Evolutionary conservation across 2,113 vertebrate genomes (phyloP), one percentile per base, ranked within the genome.

Genomic region (Coptodon bakossiorum): DNA sequence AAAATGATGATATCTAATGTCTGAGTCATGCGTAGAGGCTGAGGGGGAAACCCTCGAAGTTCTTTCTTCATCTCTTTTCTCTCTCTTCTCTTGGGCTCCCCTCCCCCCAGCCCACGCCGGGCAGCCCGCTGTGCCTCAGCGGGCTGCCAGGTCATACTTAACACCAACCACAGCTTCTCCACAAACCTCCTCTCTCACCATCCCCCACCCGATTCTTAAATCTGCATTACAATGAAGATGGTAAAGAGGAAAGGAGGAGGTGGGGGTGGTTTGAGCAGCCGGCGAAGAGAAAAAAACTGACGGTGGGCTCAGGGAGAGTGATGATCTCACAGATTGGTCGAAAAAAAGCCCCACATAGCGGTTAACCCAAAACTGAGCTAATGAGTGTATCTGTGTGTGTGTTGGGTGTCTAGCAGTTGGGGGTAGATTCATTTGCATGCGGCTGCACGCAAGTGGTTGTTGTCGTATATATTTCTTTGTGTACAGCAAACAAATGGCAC

Each of bases 201-300:
- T 83, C 90, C 93, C 94, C 92, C 92, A 92, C 45, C 14, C 22
- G 2, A 71, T 85, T 61, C 87, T 86, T 36, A 90, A 92, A 95
- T 96, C 92, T 95, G 90, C 94, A 96, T 96, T 54, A 96, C 93
- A 96, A 95, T 95, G 27, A 93, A 90, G 86, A 90, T 79, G 61
- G 81, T 19, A 0, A 29, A 63, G 80, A 84, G 83, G 31, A 71
- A 88, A 81, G 78, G 27, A 9, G 71, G 76, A 80, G 61, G 71
- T 29, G 9, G 17, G 13, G 52, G 61, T 40, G 68, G 45, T 31
- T 86, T 36, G 22, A 89, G 86, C 83, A 92, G 86, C n/a, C 16
- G 7, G 78, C 29, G 27, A 11, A 85, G 36, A 57, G 52, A 52
- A 14, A 79, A 68, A 89, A 81, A 68, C n/a, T 52, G 80, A 56